phyloP scores from a whole-genome alignment of 2,888 invertebrate species.

The Himalopsyche kuldschensis region DNA sequence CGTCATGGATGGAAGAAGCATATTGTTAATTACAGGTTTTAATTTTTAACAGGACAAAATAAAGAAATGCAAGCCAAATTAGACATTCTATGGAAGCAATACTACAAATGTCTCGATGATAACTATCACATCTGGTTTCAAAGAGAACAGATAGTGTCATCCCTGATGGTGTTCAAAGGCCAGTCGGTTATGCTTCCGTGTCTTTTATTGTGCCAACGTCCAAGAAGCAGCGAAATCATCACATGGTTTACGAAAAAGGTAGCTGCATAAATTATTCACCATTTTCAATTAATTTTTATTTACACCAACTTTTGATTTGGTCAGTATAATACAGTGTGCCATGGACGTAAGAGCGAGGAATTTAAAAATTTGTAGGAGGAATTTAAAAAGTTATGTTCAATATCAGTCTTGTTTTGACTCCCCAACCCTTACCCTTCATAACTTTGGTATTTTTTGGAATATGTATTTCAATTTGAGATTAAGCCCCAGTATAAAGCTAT shows the following conservation, averaged over 20 bases:
- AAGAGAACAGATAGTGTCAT: conserved; percentile 44
- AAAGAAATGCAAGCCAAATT: neutral
- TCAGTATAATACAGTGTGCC: no score
- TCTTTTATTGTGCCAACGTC: conserved; percentile 54
- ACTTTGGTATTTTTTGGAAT: no score
- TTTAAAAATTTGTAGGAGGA: no score
- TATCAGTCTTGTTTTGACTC: no score
- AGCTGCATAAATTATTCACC: neutral
- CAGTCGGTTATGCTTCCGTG: conserved; percentile 50
- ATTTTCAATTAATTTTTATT: neutral
- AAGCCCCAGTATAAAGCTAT: no score
- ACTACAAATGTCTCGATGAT: conserved; percentile 56
- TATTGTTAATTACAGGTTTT: no score
- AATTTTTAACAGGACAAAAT: neutral
- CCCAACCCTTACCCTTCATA: no score
- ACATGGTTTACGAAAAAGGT: conserved; percentile 54
- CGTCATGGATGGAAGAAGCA: no score
- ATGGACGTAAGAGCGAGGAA: no score
- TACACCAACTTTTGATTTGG: no score
- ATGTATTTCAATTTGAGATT: no score
- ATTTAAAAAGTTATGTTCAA: no score
- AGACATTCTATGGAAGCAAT: conserved; percentile 52
- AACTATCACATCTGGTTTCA: conserved; percentile 44
- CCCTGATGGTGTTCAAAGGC: conserved; percentile 52
- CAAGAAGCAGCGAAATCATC: conserved; percentile 47